Conservation (phyloP, 2,888 invertebrate genomes). For the Tenthredo amoena region DNA sequence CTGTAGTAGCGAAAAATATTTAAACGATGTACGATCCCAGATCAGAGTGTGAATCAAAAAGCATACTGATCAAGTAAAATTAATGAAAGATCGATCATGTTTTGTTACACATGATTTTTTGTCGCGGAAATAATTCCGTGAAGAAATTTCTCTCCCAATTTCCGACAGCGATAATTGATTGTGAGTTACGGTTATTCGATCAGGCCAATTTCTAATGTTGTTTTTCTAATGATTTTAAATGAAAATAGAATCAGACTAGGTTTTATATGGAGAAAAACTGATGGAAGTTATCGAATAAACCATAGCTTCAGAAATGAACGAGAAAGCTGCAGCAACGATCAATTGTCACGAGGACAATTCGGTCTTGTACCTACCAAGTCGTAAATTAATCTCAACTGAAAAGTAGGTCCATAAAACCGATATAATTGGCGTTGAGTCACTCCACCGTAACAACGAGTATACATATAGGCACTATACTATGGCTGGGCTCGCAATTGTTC, state of each 20-base stretch:
- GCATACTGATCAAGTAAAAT: neutral
- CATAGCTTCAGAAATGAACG: neutral
- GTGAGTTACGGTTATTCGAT: neutral
- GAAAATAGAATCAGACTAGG: neutral
- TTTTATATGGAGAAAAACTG: neutral
- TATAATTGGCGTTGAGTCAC: conserved; percentile 47
- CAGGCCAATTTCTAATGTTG: neutral
- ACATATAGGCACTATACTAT: neutral
- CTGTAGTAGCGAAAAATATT: neutral
- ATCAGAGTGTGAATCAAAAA: neutral
- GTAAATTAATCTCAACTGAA: conserved; percentile 43
- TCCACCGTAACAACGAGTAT: conserved; percentile 31
- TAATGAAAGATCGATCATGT: neutral
- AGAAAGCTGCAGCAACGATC: conserved; percentile 8
- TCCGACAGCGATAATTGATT: neutral
- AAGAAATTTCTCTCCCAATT: neutral
- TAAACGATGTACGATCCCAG: neutral
- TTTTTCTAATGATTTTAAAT: neutral
- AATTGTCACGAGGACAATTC: conserved; percentile 15
- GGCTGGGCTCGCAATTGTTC: conserved; percentile 27
- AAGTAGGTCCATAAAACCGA: conserved; percentile 47
- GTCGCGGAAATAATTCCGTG: neutral
- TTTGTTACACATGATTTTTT: neutral
- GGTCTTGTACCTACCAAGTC: neutral
- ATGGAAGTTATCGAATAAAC: neutral